Evolutionary conservation across 2,888 invertebrate species (phyloP).

Genomic region (Apotomis turbidana): DNA sequence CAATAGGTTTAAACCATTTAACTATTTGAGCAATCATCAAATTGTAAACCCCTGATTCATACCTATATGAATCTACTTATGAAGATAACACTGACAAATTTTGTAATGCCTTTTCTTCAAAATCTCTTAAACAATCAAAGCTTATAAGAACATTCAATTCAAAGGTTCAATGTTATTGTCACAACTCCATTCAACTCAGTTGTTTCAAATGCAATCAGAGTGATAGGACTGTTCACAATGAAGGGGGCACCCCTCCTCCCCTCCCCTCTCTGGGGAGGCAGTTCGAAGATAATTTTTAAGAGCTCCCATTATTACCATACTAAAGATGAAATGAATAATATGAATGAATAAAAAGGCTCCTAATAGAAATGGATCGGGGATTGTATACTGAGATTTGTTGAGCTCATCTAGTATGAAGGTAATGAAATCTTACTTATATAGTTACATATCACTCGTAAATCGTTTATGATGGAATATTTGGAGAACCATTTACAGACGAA

Average conservation of each 20-base stretch:
- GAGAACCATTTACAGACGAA: no score
- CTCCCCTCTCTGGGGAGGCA: background rate
- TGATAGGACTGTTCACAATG: background rate
- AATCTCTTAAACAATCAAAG: background rate
- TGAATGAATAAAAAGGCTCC: background rate
- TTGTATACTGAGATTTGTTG: background rate
- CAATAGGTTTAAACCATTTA: no score
- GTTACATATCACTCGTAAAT: no score
- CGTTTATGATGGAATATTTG: no score
- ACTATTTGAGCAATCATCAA: no score
- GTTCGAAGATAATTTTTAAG: background rate
- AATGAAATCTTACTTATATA: no score
- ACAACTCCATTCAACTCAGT: background rate
- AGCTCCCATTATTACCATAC: background rate
- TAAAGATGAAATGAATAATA: background rate
- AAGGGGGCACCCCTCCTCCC: background rate
- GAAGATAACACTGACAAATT: no score
- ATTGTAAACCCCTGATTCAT: no score
- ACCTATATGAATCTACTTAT: no score
- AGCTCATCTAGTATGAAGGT: no score
- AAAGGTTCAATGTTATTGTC: background rate
- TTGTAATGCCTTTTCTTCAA: background rate
- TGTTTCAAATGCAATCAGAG: background rate
- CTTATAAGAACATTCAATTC: background rate
- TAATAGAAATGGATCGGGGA: background rate